Base-by-base conservation (phyloP, 2,113 vertebrate genomes). In the Rhadina sibilatrix region DNA sequence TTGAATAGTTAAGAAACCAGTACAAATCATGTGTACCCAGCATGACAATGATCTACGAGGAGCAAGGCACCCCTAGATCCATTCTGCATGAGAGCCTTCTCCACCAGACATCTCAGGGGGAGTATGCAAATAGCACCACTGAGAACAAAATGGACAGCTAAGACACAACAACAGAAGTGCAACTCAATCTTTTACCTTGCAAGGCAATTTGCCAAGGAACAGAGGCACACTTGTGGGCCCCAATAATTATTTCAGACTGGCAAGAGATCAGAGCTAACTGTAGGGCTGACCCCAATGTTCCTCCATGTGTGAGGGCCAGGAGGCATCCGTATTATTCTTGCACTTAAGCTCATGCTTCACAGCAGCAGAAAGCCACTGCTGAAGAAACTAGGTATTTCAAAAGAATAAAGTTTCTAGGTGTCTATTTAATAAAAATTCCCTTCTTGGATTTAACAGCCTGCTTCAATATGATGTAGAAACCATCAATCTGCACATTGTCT, bases 11-110 rank as follows among this genome's bases (percentile, higher is more conserved):
- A 38, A 89, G 37, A 72, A 61, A 37, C 4, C 7, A 37, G 23
- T 17, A 69, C 28, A 90, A 57, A 30, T 30, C 11, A 60, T 37
- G 24, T 11, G 10, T 5, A 46, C 4, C 31, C 50, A 57, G 54
- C 19, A 71, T 1, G 2, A 12, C 33, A 65, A 12, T 2, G 8
- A 44, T 18, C 1, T 2, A 7, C 1, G 1, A 53, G 22, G 21
- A 50, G 7, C 12, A 50, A 38, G 28, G 24, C 0, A 2, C 2
- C 61, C 30, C 28, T 19, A 35, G 13, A 56, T 25, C 18, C 15
- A 31, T 35, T 66, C 19, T 70, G 21, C 40, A 16, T 6, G 25
- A 49, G 10, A 59, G 15, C 7, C 8, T 91, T 60, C 10, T 24
- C 40, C 44, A 42, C 30, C 28, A 69, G 46, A 23, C 40, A n/a